phyloP scores from a whole-genome alignment of 2,797 vertebrate species.

The Basileuterus tristriatus region DNA sequence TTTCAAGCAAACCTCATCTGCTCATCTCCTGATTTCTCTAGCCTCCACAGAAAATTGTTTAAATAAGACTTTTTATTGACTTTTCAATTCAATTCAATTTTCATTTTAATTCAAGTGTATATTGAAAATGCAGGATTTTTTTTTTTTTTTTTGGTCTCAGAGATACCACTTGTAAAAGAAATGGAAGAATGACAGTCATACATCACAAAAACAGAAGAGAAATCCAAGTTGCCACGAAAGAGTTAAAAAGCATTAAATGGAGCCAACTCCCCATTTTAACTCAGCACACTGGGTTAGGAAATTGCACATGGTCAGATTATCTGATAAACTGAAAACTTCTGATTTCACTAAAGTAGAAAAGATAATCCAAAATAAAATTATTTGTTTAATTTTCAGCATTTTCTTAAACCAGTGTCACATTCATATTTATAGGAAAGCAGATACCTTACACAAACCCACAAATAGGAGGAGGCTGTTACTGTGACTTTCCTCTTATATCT shows the following conservation, averaged over 20 bases:
- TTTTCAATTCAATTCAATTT: background rate
- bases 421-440: background rate
- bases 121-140: background rate
- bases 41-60: background rate
- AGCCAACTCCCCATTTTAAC: background rate
- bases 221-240: background rate
- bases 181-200: background rate
- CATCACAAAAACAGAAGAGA: background rate
- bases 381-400: background rate
- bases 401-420: background rate
- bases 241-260: background rate
- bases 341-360: background rate
- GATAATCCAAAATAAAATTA: background rate
- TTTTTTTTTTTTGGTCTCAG: background rate
- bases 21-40: background rate
- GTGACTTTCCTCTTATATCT: background rate
- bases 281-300: background rate
- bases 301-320: background rate
- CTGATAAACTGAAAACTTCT: background rate
- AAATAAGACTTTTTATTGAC: background rate
- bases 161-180: background rate
- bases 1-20: background rate
- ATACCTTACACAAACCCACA: background rate
- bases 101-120: background rate
- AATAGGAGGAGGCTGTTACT: background rate